Base-by-base conservation (phyloP, 23 tunicate species). In the Styela clava region DNA sequence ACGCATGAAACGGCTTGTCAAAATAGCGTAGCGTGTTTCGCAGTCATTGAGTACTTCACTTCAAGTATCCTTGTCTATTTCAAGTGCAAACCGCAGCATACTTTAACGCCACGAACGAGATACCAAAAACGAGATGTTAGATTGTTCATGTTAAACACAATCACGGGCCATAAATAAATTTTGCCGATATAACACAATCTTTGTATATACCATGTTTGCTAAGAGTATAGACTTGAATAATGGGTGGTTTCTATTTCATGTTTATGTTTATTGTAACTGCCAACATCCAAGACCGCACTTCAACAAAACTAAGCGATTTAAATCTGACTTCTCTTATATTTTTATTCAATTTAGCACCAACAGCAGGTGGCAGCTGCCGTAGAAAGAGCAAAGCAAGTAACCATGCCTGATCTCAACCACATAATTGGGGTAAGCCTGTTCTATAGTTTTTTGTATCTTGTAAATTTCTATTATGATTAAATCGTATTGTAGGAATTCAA, bases 351-450 rank as follows among this genome's bases (percentile, higher is more conserved):
- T 65, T 18, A 91, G 96, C 96, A 91, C 69, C 96, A 91, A 63
- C 96, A 91, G 79, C 96, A 91, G 52, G 96, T 91, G 31, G 87
- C 89, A 22, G 67, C 78, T 23, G 90, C 96, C 16, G 87, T 91
- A 36, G 96, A 91, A 27, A 67, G 96, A 30, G 96, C 96, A 37
- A 91, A 86, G 63, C 96, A 91, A 83, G 85, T 91, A 22, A 81
- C 90, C 68, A 82, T 86, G 81, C 72, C 90, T 21, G 96, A 91
- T 62, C 78, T 91, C 7, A 91, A 86, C 64, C 90, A 85, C 69
- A 64, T 91, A n/a, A 91, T 91, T 62, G 96, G 90, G 36, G 96
- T 91, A 83, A 82, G 90, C 25, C 16, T n/a, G n/a, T n/a, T n/a
- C n/a, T n/a, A n/a, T n/a, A n/a, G n/a, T 21, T 61, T n/a, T n/a